phyloP scores from a whole-genome alignment of 37 sponge, comb jelly and placozoan genomes.

The Cladorhizidae sp. region DNA sequence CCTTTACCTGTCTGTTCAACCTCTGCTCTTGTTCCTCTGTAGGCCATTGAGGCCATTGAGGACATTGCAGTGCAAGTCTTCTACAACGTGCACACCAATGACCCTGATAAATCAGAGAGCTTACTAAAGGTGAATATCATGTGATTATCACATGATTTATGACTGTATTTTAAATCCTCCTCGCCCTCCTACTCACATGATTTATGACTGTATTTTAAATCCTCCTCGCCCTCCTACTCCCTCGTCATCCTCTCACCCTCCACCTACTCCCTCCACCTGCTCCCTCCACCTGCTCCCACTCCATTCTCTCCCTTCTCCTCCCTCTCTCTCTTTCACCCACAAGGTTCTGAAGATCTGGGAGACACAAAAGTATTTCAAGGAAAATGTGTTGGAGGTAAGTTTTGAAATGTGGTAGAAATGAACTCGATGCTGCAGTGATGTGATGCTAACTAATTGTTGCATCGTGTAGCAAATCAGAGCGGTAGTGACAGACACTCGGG shows the following conservation, averaged over 20 bases:
- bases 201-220: no score
- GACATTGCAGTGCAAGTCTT: slow-evolving; percentile 70
- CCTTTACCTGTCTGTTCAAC: not conserved
- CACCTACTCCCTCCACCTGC: no score
- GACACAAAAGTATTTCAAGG: slow-evolving; percentile 74
- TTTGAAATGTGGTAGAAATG: not conserved
- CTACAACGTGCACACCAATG: slow-evolving; percentile 54
- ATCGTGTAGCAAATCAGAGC: slow-evolving; percentile 40
- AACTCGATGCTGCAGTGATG: not conserved
- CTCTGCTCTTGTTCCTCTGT: not conserved
- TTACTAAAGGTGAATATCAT: slow-evolving; percentile 48
- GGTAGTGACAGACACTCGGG: slow-evolving; percentile 21
- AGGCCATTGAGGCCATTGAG: slow-evolving; percentile 89
- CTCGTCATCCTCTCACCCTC: no score
- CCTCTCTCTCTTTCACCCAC: not conserved
- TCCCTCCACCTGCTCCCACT: no score
- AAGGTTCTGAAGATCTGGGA: slow-evolving; percentile 92
- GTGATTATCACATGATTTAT: not conserved
- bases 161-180: not conserved
- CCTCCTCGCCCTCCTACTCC: no score
- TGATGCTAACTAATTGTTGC: not conserved
- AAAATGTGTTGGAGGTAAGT: slow-evolving; percentile 48
- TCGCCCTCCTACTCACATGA: no score
- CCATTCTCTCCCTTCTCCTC: no score
- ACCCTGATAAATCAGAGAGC: slow-evolving; percentile 47